phyloP scores from a whole-genome alignment of 1,140 invertebrate genomes.

The Dolichoris vasculosae region DNA sequence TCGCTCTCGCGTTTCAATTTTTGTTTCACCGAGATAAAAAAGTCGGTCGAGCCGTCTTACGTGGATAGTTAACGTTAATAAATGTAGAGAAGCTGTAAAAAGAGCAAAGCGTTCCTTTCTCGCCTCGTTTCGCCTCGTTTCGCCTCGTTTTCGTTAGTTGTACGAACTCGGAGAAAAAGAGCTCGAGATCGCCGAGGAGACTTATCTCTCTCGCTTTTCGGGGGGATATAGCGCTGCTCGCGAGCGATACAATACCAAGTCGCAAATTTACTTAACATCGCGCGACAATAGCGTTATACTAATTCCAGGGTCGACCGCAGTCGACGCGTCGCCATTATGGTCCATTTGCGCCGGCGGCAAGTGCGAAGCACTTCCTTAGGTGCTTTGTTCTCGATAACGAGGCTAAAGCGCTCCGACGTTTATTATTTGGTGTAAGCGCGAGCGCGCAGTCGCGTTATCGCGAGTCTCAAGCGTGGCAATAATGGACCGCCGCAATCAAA shows the following conservation, averaged over 20 bases:
- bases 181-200: neutral
- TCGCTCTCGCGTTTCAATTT: neutral
- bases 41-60: neutral
- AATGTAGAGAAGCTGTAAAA: conserved; percentile 4
- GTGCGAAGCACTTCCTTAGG: conserved; percentile 63
- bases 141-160: neutral
- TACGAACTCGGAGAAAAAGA: conserved; percentile 25
- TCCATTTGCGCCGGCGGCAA: conserved; percentile 59
- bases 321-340: conserved; percentile 55
- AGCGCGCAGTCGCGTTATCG: neutral
- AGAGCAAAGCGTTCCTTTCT: neutral
- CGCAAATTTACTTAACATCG: conserved; percentile 44
- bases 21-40: conserved; percentile 35
- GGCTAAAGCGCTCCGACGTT: conserved; percentile 61
- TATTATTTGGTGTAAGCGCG: conserved; percentile 56
- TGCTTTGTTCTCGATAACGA: conserved; percentile 67
- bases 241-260: conserved; percentile 11
- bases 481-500: conserved; percentile 47
- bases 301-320: conserved; percentile 67
- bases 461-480: neutral
- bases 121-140: neutral
- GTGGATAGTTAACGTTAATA: conserved; percentile 1
- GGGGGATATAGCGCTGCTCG: neutral
- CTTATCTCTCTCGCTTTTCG: conserved; percentile 16
- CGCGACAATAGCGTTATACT: conserved; percentile 57